Evolutionary conservation across 2,888 invertebrate species (phyloP).

Genomic region (Agelastica alni): DNA sequence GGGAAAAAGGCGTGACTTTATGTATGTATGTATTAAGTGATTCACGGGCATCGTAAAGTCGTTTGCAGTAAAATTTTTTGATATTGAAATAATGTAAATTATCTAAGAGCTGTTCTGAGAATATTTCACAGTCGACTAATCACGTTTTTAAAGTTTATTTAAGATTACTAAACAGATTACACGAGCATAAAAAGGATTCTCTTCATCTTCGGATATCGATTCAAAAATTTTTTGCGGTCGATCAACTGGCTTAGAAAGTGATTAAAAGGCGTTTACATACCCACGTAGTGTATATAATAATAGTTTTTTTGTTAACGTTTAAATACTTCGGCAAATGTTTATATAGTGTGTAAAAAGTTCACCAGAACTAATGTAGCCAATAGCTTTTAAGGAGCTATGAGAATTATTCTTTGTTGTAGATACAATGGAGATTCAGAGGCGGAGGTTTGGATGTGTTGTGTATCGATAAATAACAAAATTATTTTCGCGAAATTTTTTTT

Average conservation of each 20-base stretch:
- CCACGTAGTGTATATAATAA: conserved; percentile 34
- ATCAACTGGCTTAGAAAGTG: conserved; percentile 21
- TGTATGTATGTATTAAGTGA: too few species aligned
- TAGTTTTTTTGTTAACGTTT: conserved; percentile 30
- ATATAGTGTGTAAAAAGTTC: conserved; percentile 45
- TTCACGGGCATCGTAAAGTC: too few species aligned
- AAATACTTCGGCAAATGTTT: conserved; percentile 43
- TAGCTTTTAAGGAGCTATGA: conserved; percentile 55
- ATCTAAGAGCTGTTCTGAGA: too few species aligned
- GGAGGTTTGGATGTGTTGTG: too few species aligned
- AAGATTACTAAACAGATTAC: background rate
- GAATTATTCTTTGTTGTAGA: conserved; percentile 48
- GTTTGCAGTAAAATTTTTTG: too few species aligned
- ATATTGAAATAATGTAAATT: too few species aligned
- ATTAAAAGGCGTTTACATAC: conserved; percentile 33
- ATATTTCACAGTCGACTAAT: too few species aligned
- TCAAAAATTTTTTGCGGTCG: conserved; percentile 18
- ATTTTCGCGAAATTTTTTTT: too few species aligned
- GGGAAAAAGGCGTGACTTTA: too few species aligned
- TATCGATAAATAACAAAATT: too few species aligned
- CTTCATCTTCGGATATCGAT: conserved; percentile 20
- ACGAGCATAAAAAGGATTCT: conserved; percentile 11
- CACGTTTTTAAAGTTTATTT: too few species aligned
- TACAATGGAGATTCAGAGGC: conserved; percentile 29
- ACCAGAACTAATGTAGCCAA: conserved; percentile 51